Conservation (phyloP, 2,113 vertebrate genomes). For the Dromas ardeola region DNA sequence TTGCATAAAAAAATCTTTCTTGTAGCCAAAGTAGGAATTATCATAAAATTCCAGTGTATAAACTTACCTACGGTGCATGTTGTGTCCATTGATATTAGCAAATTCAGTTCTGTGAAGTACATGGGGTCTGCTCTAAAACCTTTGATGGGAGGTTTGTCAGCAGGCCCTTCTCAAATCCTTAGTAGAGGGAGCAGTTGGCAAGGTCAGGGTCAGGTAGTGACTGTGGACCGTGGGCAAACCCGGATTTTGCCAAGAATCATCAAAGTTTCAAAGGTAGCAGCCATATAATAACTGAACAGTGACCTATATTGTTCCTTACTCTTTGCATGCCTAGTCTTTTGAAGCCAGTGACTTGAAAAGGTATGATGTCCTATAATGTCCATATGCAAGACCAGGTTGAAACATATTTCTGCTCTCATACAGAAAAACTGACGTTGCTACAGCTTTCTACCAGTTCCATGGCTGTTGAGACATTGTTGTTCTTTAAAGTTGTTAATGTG, state of each 20-base stretch:
- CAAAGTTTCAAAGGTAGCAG: neutral
- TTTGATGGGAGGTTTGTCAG: neutral
- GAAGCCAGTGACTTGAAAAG: neutral
- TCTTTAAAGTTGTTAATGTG: neutral
- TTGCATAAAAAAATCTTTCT: neutral
- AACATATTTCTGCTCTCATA: neutral
- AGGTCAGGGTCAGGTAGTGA: neutral
- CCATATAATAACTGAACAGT: neutral
- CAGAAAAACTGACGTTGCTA: neutral
- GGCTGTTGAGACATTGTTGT: neutral
- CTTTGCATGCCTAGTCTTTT: neutral
- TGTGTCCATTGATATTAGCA: neutral
- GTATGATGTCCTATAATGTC: neutral
- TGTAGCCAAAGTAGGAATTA: neutral
- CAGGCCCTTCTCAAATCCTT: neutral
- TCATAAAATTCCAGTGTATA: neutral
- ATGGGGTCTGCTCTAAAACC: neutral
- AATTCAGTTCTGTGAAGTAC: neutral
- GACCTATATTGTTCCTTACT: neutral
- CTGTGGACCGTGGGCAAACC: neutral
- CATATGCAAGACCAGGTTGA: neutral
- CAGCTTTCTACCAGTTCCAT: neutral
- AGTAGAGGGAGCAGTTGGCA: neutral
- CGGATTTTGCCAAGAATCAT: neutral
- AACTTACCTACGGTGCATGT: neutral